Evolutionary conservation across 2,113 vertebrate species (phyloP), one percentile per base, ranked within the genome.

Genomic region (Oreocharis arfaki): DNA sequence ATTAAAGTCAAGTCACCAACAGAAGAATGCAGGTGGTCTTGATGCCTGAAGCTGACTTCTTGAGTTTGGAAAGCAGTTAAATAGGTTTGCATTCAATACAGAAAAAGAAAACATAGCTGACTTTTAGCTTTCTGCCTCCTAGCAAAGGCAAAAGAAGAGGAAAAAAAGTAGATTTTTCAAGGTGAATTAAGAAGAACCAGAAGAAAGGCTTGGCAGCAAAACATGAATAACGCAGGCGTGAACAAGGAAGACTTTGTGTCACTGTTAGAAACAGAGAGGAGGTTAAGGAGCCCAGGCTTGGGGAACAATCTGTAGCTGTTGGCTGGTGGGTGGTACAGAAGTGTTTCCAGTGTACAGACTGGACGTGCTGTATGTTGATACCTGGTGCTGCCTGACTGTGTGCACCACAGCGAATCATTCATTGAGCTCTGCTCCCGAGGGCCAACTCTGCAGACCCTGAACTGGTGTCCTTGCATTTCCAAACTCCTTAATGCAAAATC

Each of bases 141-240:
- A 61, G 41, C 1, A 6, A 79, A 86, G 53, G 41, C 61, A 80
- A 69, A 90, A 42, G 11, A 69, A 24, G 33, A 77, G 27, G 16
- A 4, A 32, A 80, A 70, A 64, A 49, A 19, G 10, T 28, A 37
- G 37, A 61, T 53, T 53, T 61, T 49, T 83, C 79, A 90, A 80
- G 26, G 26, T 61, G 35, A 47, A 57, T 84, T 91, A 84, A 61
- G 57, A 84, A 84, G 52, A 85, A 56, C 5, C 11, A 76, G 41
- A 55, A 76, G 55, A 84, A 90, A 74, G 20, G 11, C 27, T 77
- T 78, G 49, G 33, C 46, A 87, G 37, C 21, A 78, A 91, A 94
- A 59, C 49, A 49, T 53, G 75, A 91, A 87, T 70, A 78, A 63
- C 33, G 33, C 55, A 87, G 68, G 35, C 5, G 0, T 18, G 26